Evolutionary conservation across 2,888 invertebrate species (phyloP), one percentile per base, ranked within the genome.

Genomic region (Sphecodes monilicornis): DNA sequence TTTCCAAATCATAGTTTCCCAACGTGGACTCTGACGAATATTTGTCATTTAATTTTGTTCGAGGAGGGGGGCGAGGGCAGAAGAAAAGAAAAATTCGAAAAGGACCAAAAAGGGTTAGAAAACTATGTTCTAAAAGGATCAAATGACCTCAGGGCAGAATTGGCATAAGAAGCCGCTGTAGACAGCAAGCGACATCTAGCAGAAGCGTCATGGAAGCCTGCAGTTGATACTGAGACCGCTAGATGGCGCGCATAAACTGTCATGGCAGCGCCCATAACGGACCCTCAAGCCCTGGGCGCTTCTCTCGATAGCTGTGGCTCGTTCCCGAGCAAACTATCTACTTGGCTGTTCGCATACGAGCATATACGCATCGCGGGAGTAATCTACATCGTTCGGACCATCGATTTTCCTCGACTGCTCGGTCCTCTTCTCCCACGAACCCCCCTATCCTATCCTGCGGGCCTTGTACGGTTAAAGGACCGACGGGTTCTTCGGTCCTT

Each of bases 391-490:
- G 29, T 74, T n/a, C 4, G n/a, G 71, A 16, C 39, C 66, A 71
- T 46, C 66, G 60, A 64, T 78, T 70, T 36, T 79, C 54, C 69
- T 29, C 43, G 36, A 66, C 26, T 70, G 39, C 70, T 83, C 72
- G 74, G n/a, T 64, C 80, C 79, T 64, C 84, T 84, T 89, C 77
- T 78, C 84, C 32, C 74, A 60, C 86, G 76, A 84, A 87, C 80
- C 83, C 85, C 85, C 86, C 89, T 90, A 85, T 86, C 72, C 78
- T 86, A 89, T 89, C 86, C 88, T 79, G 75, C 78, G 85, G 73
- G 54, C 78, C 80, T 85, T 80, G 64, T 79, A 84, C 41, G 80
- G 79, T 60, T 76, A 66, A 78, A 79, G 82, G 85, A 86, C 80
- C 85, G 80, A 83, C 80, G 80, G 78, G 77, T 64, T 80, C 76